A percentile compares a stretch with the other conserved stretches of the same genome.
These are phyloP conservation scores for Ariolimax columbianus DNA, from an alignment of 2,888 invertebrate genomes.

Conservation along the genomic window DNA sequence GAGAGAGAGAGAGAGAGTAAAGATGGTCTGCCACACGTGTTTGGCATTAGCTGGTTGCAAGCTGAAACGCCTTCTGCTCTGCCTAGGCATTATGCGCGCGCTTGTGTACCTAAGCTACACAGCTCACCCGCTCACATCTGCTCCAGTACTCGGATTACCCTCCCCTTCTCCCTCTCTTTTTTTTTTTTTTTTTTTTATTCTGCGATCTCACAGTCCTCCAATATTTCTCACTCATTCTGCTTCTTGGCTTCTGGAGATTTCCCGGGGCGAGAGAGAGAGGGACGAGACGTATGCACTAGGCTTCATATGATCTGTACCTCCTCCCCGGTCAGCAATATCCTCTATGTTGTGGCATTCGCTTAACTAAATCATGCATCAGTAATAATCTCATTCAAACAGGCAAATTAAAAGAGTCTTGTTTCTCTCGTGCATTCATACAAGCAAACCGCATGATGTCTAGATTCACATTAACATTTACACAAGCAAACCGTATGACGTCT, in stretches of 20 bases:
- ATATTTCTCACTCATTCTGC: not conserved
- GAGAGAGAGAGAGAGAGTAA: not conserved
- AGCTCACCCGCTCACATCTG: conserved; percentile 11
- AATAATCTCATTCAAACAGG: not conserved
- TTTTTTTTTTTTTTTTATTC: not conserved
- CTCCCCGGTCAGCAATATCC: not conserved
- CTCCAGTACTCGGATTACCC: not conserved
- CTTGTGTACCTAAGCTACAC: not conserved
- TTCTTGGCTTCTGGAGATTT: not conserved
- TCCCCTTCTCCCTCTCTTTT: not conserved
- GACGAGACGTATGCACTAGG: not conserved
- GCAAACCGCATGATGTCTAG: too few relatives aligned
- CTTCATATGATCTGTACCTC: not conserved
- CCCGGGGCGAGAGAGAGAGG: not conserved
- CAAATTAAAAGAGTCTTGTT: not conserved
- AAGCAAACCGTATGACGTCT: too few relatives aligned
- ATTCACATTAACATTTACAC: too few relatives aligned
- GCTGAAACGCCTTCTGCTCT: not conserved
- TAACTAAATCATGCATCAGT: not conserved
- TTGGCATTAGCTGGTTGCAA: not conserved
- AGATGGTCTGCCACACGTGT: not conserved
- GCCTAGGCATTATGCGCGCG: not conserved
- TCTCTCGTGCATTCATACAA: too few relatives aligned
- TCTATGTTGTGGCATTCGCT: not conserved
- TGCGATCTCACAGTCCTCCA: not conserved